Evolutionary conservation across 1,140 invertebrate genomes (phyloP).

Genomic region (Telenomus remus): DNA sequence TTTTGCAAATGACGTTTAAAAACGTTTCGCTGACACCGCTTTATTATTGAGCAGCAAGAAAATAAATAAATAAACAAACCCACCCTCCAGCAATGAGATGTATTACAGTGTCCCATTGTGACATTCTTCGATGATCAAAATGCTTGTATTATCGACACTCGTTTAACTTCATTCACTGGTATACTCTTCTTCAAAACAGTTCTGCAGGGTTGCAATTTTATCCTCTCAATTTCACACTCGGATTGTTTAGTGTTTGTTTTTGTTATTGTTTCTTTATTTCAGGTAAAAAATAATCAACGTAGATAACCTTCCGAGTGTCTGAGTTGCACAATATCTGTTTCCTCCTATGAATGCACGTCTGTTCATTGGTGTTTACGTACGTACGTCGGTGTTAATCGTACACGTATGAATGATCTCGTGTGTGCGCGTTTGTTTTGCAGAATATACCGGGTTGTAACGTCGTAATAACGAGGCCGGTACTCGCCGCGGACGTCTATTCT

Average conservation of each 20-base stretch:
- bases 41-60: slow-evolving; percentile 11
- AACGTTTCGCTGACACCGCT: background rate
- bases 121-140: slow-evolving; percentile 74
- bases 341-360: slow-evolving; percentile 35
- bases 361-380: slow-evolving; percentile 43
- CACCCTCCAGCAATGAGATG: slow-evolving; percentile 92
- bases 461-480: slow-evolving; percentile 5
- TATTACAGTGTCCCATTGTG: slow-evolving; percentile 87
- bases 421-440: slow-evolving; percentile 6
- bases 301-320: slow-evolving; percentile 50
- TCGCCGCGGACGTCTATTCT: background rate
- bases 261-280: slow-evolving; percentile 24
- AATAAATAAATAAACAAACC: slow-evolving; percentile 72
- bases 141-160: slow-evolving; percentile 12
- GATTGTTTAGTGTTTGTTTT: too few relatives aligned
- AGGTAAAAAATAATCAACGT: slow-evolving; percentile 50
- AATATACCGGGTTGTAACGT: slow-evolving; percentile 17
- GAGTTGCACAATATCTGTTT: slow-evolving; percentile 48
- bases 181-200: slow-evolving; percentile 16
- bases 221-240: slow-evolving; percentile 28
- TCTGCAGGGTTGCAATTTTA: slow-evolving; percentile 31
- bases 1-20: too few relatives aligned
- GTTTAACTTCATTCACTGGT: slow-evolving; percentile 45
- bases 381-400: background rate
- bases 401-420: background rate